Conservation (phyloP, 2,888 invertebrate genomes). For the Oxytorus armatus region DNA sequence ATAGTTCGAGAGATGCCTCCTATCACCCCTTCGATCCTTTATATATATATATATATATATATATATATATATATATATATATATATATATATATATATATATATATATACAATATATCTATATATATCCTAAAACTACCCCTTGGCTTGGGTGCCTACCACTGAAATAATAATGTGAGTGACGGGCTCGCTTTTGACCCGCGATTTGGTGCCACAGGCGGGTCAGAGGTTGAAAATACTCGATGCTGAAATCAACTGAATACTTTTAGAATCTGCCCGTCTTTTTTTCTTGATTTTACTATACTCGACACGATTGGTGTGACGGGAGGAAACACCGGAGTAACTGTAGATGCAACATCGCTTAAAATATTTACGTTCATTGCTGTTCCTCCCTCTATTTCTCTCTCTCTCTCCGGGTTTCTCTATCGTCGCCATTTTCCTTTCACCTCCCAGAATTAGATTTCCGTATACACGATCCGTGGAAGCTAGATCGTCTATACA, state of each 20-base stretch:
- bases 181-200: slow-evolving; percentile 62
- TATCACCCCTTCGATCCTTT: too few relatives aligned
- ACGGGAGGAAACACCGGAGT: slow-evolving; percentile 3
- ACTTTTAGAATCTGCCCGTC: slow-evolving; percentile 70
- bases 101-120: slow-evolving; percentile 6
- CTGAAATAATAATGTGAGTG: slow-evolving; percentile 73
- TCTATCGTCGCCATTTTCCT: slow-evolving; percentile 8
- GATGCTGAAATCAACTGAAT: slow-evolving; percentile 66
- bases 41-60: not conserved
- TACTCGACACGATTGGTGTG: slow-evolving; percentile 20
- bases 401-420: slow-evolving; percentile 2
- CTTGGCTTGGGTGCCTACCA: slow-evolving; percentile 20
- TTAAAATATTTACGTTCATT: slow-evolving; percentile 60
- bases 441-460: slow-evolving; percentile 56
- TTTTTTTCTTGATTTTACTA: slow-evolving; percentile 32
- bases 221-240: slow-evolving; percentile 57
- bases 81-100: not conserved
- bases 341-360: slow-evolving; percentile 29
- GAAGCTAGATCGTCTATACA: slow-evolving; percentile 23
- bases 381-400: not conserved
- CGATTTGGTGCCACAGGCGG: slow-evolving; percentile 61
- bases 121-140: slow-evolving; percentile 12
- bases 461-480: slow-evolving; percentile 42
- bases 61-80: slow-evolving; percentile 25
- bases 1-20: slow-evolving; percentile 11